Conservation (phyloP, 2,113 vertebrate species). For the Tricholaema leucomelas region DNA sequence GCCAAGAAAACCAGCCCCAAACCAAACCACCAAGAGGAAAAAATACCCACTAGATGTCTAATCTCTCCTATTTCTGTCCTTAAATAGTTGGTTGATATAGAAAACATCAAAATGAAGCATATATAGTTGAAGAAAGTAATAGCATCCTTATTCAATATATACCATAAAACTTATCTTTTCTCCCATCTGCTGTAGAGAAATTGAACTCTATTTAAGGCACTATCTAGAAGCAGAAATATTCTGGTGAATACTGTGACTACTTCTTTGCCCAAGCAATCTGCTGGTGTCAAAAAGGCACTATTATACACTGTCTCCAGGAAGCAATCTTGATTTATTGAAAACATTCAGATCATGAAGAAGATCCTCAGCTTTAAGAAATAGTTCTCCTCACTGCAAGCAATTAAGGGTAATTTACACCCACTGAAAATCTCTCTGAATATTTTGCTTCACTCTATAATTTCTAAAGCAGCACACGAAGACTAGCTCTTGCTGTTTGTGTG, state of each 20-base stretch:
- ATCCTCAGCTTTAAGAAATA: slow-evolving; percentile 39
- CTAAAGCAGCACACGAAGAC: not conserved
- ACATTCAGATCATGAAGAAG: slow-evolving; percentile 32
- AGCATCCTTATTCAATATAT: not conserved
- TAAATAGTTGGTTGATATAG: not conserved
- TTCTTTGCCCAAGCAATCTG: slow-evolving; percentile 28
- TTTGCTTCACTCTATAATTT: slow-evolving; percentile 26
- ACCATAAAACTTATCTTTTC: not conserved
- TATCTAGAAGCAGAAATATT: not conserved
- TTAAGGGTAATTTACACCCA: slow-evolving; percentile 64
- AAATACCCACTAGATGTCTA: not conserved
- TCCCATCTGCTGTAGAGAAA: slow-evolving; percentile 17
- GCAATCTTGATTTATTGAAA: slow-evolving; percentile 33
- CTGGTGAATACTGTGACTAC: not conserved
- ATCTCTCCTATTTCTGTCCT: not conserved
- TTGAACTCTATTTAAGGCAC: slow-evolving; percentile 24
- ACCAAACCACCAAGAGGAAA: not conserved
- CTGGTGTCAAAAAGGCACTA: slow-evolving; percentile 32
- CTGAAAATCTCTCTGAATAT: slow-evolving; percentile 59
- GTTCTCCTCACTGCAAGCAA: slow-evolving; percentile 15
- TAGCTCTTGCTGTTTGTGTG: not conserved
- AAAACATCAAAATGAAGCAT: not conserved
- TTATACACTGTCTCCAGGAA: slow-evolving; percentile 3
- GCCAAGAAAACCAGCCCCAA: not conserved
- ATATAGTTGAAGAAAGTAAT: not conserved